Conservation (phyloP, 2,797 vertebrate species). For the Philypnodon macrostomus region DNA sequence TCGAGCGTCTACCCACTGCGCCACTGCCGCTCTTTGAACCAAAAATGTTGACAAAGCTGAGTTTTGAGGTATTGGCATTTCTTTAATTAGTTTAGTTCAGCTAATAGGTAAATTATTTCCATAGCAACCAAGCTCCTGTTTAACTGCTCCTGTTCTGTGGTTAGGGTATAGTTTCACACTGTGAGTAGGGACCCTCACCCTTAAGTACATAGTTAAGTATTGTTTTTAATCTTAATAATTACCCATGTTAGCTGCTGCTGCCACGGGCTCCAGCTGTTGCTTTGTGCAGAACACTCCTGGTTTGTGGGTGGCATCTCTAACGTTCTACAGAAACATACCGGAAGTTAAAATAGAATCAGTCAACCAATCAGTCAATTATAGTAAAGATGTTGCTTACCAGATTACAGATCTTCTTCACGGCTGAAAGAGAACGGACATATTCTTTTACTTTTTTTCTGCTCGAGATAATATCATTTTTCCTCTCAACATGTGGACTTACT, state of each 20-base stretch:
- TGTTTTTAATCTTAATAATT: constrained; percentile 42
- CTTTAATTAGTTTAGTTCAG: too few species aligned
- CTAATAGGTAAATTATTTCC: too few species aligned
- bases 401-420: constrained; percentile 43
- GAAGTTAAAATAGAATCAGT: constrained; percentile 5
- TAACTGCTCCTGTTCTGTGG: too few species aligned
- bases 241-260: constrained; percentile 57
- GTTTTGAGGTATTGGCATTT: too few species aligned
- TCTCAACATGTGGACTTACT: constrained; percentile 35
- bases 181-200: too few species aligned
- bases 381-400: constrained; percentile 35
- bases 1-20: too few species aligned
- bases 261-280: constrained; percentile 38
- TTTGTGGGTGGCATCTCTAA: constrained; percentile 22
- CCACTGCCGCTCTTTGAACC: too few species aligned
- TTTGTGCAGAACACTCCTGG: constrained; percentile 43
- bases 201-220: constrained; percentile 2
- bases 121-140: too few species aligned
- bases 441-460: neutral
- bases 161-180: too few species aligned
- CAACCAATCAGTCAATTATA: neutral
- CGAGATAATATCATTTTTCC: neutral
- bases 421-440: constrained; percentile 48
- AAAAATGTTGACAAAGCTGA: too few species aligned
- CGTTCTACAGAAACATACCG: constrained; percentile 34